Base-by-base conservation (phyloP, 2,888 invertebrate species). In the Fissipunctia ypsillon region DNA sequence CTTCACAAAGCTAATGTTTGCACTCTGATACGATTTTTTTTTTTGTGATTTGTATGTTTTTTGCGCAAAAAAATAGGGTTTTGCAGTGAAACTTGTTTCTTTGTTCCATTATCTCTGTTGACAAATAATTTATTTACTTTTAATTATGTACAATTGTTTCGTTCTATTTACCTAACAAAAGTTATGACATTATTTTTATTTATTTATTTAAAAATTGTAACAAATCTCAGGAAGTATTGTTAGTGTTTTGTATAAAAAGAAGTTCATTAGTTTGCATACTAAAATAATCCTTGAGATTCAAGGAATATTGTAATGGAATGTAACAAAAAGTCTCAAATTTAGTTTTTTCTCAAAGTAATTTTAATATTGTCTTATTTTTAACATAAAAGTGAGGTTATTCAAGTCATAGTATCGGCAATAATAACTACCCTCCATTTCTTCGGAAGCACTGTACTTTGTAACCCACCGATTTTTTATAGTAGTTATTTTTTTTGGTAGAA, bases 1-100 rank as follows among this genome's bases (percentile, higher is more conserved):
- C 63, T 61, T 52, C 56, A 54, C 57, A 61, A 66, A 78, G 43
- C 72, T 66, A 83, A 78, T 82, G 61, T 81, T 81, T 81, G 70
- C 48, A 66, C 54, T 38, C 31, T 52, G 76, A 82, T 79, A 74
- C 64, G 48, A 66, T 57, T 12, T 43, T 52, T 43, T 52, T 28
- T 68, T 56, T 60, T 54, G 31, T 56, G 35, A 69, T 59, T 68
- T 64, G 31, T 43, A 6, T 6, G 12, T 43, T 57, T 54, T 68
- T 69, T 52, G 19, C 35, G 41, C 64, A 68, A 45, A 41, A 38
- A 56, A 14, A 28, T 9, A 1, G 14, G 5, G 2, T 10, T 14
- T 56, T 38, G 7, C 50, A 35, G n/a, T 56, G 28, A 63, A 43
- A 57, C 22, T 63, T 50, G 78, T 83, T 64, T 35, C 9, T 52